phyloP scores from a whole-genome alignment of 2,797 vertebrate species.

The Onychomys torridus region DNA sequence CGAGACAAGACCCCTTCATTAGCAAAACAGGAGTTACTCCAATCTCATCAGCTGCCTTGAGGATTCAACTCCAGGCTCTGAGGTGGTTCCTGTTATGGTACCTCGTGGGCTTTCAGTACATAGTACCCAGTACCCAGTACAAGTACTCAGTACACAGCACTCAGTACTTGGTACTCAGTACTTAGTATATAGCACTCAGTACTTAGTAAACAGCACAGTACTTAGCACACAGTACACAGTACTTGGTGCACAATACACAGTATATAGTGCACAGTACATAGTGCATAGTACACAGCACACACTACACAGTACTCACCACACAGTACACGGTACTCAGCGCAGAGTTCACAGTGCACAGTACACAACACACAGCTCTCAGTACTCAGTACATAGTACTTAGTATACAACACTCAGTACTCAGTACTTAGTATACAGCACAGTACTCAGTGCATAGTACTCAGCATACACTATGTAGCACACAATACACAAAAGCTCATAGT shows the following conservation, averaged over 20 bases:
- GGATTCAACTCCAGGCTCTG: not conserved
- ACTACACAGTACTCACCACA: not conserved
- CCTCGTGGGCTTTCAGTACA: not conserved
- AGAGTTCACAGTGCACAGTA: not conserved
- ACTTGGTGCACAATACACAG: not conserved
- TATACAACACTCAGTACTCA: not conserved
- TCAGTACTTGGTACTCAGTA: too few relatives aligned
- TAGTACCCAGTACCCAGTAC: not conserved
- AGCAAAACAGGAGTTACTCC: not conserved
- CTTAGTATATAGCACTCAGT: not conserved
- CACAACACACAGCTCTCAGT: not conserved
- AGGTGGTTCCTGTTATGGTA: not conserved
- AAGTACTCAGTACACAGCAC: not conserved
- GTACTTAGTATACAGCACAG: not conserved
- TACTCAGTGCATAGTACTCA: not conserved
- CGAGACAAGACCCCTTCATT: not conserved
- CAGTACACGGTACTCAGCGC: too few relatives aligned
- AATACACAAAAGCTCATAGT: not conserved
- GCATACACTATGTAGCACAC: not conserved
- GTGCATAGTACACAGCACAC: not conserved
- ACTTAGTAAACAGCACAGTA: not conserved
- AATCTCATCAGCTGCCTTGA: not conserved
- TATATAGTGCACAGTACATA: rapidly evolving
- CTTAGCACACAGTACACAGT: not conserved
- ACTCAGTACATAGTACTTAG: not conserved